phyloP scores from a whole-genome alignment of 2,888 invertebrate genomes.

The Ctenicera cuprea region DNA sequence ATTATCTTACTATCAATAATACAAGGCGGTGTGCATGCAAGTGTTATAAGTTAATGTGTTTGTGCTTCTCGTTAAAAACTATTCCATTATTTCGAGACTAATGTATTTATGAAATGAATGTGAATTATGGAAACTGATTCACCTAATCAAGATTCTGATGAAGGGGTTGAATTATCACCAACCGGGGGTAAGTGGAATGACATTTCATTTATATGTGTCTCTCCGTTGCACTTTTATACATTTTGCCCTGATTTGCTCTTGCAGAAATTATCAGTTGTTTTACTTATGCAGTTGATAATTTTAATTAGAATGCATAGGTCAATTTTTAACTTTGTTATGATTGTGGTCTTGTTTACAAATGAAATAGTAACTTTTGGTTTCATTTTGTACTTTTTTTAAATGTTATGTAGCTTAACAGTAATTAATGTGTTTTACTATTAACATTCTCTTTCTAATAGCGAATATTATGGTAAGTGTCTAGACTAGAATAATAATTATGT shows the following conservation, averaged over 20 bases:
- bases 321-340: no score
- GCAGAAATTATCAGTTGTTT: background rate
- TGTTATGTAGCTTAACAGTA: no score
- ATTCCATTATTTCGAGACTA: background rate
- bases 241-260: background rate
- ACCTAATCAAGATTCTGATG: slow-evolving; percentile 67
- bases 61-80: background rate
- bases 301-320: background rate
- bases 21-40: background rate
- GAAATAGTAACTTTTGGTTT: no score
- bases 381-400: no score
- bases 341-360: no score
- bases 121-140: slow-evolving; percentile 67
- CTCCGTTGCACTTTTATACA: background rate
- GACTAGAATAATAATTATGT: no score
- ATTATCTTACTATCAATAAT: background rate
- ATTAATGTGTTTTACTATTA: no score
- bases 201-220: background rate
- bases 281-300: background rate
- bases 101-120: slow-evolving; percentile 8
- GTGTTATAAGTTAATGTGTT: background rate
- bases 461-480: no score
- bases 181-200: slow-evolving; percentile 59
- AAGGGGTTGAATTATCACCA: slow-evolving; percentile 64
- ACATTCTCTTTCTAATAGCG: no score